Evolutionary conservation across 2,888 invertebrate genomes (phyloP), one percentile per base, ranked within the genome.

Genomic region (Eristalis pertinax): DNA sequence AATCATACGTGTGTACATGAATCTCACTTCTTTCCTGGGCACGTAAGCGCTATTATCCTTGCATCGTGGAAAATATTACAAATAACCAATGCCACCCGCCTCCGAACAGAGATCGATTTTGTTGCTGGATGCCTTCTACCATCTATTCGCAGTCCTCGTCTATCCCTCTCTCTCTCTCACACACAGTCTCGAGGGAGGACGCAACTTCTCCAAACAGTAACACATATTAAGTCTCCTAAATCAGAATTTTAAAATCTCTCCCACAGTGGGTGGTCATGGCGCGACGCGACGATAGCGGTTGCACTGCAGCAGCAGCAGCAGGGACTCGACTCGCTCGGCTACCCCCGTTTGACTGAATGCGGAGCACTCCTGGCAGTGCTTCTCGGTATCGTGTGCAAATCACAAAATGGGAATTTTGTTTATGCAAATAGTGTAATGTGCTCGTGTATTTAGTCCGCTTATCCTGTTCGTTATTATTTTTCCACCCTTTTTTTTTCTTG

Each of bases 361-460:
- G 19, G n/a, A 64, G 26, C 0, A 19, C 29, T 29, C 26, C 29
- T 63, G 63, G 15, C 24, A 60, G 38, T 65, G 29, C 24, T 10
- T 10, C 15, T 24, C 38, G n/a, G 60, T 60, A 60, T 60, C 60
- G 60, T 60, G 60, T 13, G 63, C n/a, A 87, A 87, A 87, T 87
- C 87, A 87, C 79, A 80, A 84, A n/a, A 76, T 72, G 75, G 73
- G 79, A 80, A 84, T 87, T 87, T 84, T 84, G 79, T 84, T 87
- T 87, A 87, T 87, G 87, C 87, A 87, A 87, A 87, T 87, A 63
- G 73, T 76, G 80, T 84, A 87, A 87, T 87, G 84, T 65, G 79
- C 75, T 84, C 68, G 56, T 80, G 87, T 80, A 80, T 84, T 84
- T 84, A 80, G 87, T 84, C 78, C 22, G 50, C 74, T 87, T 82